Base-by-base conservation (phyloP, 2,113 vertebrate genomes). In the Hyla sarda region DNA sequence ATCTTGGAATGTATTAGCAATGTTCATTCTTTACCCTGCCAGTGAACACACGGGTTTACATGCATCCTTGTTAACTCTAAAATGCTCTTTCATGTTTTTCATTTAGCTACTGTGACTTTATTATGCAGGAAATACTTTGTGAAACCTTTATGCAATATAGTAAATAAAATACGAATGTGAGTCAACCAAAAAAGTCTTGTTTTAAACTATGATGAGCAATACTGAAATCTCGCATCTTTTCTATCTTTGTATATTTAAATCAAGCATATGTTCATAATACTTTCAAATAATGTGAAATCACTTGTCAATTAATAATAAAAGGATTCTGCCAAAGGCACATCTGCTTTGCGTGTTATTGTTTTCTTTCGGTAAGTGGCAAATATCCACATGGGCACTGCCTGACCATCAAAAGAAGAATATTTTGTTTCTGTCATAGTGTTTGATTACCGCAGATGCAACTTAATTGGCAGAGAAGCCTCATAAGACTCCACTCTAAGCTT, bases 301-400 rank as follows among this genome's bases (percentile, higher is more conserved):
- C 77, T 78, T 79, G 12, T 41, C 58, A 78, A 69, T 85, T 78
- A 78, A 52, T 85, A 85, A 85, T 85, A 85, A 85, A 85, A n/a
- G 14, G 23, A 78, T 56, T 25, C 28, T 69, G 52, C 83, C 73
- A 76, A 77, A 48, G 74, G 30, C 60, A 54, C n/a, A 28, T 67
- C 65, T 85, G 78, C 32, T 32, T 37, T 71, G 14, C 56, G n/a
- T 50, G 32, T 45, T 80, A 23, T 60, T 67, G 60, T 74, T 72
- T 73, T 60, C 69, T 58, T 56, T 73, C 10, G 25, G 82, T 72
- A 34, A 62, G 34, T 87, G 67, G 37, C 52, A 37, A 72, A 73
- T 80, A 56, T 62, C 58, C 75, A 85, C 83, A 77, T 52, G 60
- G 45, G 58, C 25, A 47, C 83, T 52, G 75, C 83, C 50, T 85